Conservation (phyloP, 2,888 invertebrate species). For the Aphodius sticticus region DNA sequence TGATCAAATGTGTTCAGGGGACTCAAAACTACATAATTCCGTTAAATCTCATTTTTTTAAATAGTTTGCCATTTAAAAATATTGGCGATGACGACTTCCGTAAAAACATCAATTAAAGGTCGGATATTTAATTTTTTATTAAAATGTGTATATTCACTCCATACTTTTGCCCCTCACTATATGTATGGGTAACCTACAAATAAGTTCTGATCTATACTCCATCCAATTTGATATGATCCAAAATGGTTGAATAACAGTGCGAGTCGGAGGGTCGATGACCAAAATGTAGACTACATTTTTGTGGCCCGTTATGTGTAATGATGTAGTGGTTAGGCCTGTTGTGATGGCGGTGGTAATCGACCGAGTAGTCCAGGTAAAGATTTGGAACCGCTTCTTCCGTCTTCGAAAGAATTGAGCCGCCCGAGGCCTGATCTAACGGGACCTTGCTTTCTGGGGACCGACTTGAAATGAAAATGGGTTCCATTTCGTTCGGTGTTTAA, state of each 20-base stretch:
- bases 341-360: conserved; percentile 36
- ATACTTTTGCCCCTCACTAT: too few relatives aligned
- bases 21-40: too few relatives aligned
- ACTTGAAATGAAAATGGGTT: conserved; percentile 56
- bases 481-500: conserved; percentile 49
- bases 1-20: too few relatives aligned
- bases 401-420: not conserved
- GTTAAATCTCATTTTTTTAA: too few relatives aligned
- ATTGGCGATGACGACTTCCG: too few relatives aligned
- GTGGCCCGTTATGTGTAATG: conserved; percentile 52
- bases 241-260: not conserved
- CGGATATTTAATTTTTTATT: too few relatives aligned
- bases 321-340: conserved; percentile 42
- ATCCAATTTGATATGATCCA: not conserved
- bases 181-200: not conserved
- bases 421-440: conserved; percentile 47
- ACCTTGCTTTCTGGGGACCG: conserved; percentile 39
- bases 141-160: too few relatives aligned
- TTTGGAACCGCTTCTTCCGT: conserved; percentile 17
- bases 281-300: conserved; percentile 57
- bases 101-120: too few relatives aligned
- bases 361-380: conserved; percentile 22
- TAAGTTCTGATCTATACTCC: not conserved
- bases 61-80: too few relatives aligned
- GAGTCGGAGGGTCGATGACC: conserved; percentile 50